Base-by-base conservation (phyloP, 2,113 vertebrate genomes). In the Burhinus bistriatus region DNA sequence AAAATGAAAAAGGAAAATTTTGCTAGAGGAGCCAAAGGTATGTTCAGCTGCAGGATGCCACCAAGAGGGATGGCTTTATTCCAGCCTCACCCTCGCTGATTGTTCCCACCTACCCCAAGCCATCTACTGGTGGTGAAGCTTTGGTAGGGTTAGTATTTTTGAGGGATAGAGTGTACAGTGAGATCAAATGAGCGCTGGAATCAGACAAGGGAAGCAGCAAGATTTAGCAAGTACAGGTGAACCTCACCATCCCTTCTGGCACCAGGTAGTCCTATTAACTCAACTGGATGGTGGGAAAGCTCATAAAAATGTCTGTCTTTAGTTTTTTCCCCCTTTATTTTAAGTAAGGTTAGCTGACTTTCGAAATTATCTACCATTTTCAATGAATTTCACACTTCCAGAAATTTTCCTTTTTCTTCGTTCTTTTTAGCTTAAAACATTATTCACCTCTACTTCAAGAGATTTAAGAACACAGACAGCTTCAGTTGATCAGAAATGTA, bases 291-390 rank as follows among this genome's bases (percentile, higher is more conserved):
- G 9, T 64, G 19, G 15, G 54, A 93, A 68, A 91, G n/a, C 30
- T 86, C 30, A 4, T 40, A 65, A 81, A 27, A 47, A 4, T 36
- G 6, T 26, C 17, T 42, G 40, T 19, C 25, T 81, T 23, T 15
- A 19, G 3, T 0, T 0, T 2, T 1, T 27, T 4, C 6, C 1
- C 1, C 4, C 15, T 11, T 6, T 49, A 57, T 49, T 9, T 1
- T 7, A 59, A 65, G 38, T 12, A 40, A 70, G 3, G 6, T 44
- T 70, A 19, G 2, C 7, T 55, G 32, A 34, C 21, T 82, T 82
- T 92, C 8, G 58, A 79, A 95, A 79, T 66, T 34, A 34, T 57
- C 20, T 52, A 20, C 10, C 30, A 20, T 52, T 90, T 81, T 90
- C 58, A 73, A 73, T 61, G 17, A 89, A 70, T 32, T 8, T 32